Evolutionary conservation across 2,113 vertebrate species (phyloP).

Genomic region (Nibea coibor): DNA sequence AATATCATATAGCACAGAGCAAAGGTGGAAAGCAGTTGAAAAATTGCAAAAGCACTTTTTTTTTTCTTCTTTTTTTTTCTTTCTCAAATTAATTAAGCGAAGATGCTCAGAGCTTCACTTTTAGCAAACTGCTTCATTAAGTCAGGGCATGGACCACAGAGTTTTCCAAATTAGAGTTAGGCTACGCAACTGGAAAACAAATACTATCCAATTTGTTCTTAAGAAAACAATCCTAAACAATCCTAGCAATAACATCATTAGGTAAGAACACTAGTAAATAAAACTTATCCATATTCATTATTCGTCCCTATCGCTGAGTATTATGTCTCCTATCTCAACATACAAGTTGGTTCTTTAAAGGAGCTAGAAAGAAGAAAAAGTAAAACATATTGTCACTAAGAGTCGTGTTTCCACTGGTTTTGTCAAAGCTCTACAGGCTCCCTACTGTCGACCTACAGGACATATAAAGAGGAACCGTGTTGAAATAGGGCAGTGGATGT

Average conservation of each 20-base stretch:
- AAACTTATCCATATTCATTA: slow-evolving; percentile 54
- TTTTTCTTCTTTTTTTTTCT: not conserved
- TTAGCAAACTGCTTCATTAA: slow-evolving; percentile 62
- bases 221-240: slow-evolving; percentile 60
- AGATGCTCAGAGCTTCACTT: slow-evolving; percentile 46
- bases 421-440: slow-evolving; percentile 62
- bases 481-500: slow-evolving; percentile 34
- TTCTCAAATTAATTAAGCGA: slow-evolving; percentile 52
- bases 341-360: slow-evolving; percentile 56
- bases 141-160: slow-evolving; percentile 39
- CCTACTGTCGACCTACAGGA: slow-evolving; percentile 71
- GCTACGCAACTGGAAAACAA: slow-evolving; percentile 47
- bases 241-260: slow-evolving; percentile 67
- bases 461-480: slow-evolving; percentile 63
- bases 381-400: slow-evolving; percentile 59
- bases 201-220: slow-evolving; percentile 60
- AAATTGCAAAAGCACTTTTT: slow-evolving; percentile 23
- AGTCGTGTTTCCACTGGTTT: slow-evolving; percentile 59
- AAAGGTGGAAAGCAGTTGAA: not conserved
- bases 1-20: slow-evolving; percentile 15
- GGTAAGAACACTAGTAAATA: slow-evolving; percentile 61
- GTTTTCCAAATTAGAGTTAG: slow-evolving; percentile 57
- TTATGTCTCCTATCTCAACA: slow-evolving; percentile 63
- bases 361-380: slow-evolving; percentile 62
- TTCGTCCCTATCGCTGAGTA: slow-evolving; percentile 57